Conservation (phyloP, 2,888 invertebrate species). For the Apeira syringaria region DNA sequence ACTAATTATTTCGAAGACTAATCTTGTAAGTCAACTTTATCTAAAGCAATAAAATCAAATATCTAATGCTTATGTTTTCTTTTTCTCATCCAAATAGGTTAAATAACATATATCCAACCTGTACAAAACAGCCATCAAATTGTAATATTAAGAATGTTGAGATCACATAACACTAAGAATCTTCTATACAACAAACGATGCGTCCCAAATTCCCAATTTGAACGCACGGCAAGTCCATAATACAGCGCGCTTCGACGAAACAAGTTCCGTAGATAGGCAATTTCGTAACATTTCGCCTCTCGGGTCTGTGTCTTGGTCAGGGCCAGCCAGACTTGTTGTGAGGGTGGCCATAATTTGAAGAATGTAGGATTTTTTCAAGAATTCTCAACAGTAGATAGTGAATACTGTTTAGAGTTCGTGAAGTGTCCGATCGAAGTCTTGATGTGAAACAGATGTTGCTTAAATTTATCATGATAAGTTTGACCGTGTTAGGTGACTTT, state of each 20-base stretch:
- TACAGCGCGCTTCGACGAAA: conserved; percentile 43
- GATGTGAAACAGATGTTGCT: too few species aligned
- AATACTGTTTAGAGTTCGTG: too few species aligned
- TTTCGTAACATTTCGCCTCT: conserved; percentile 75
- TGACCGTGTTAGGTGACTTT: too few species aligned
- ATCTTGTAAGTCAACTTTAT: too few species aligned
- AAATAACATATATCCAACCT: conserved; percentile 12
- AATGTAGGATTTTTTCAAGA: conserved; percentile 7
- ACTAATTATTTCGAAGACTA: too few species aligned
- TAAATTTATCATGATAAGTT: too few species aligned
- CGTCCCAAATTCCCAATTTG: conserved; percentile 42
- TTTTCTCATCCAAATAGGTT: background rate
- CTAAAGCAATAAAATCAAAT: background rate
- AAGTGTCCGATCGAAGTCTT: too few species aligned
- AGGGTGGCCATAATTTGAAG: conserved; percentile 19
- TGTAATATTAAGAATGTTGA: conserved; percentile 19
- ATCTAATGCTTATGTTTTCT: too few species aligned
- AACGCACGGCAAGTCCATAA: conserved; percentile 41
- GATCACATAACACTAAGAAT: conserved; percentile 14
- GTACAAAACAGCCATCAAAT: conserved; percentile 6
- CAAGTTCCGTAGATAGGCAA: conserved; percentile 63
- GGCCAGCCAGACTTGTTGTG: conserved; percentile 52
- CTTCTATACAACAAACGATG: conserved; percentile 12
- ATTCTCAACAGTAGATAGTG: too few species aligned
- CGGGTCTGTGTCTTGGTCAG: conserved; percentile 79